Percentiles rank a stretch among this genome's conserved stretches.
Conservation (phyloP, 2,888 invertebrate species). For the Hemaris fuciformis region DNA sequence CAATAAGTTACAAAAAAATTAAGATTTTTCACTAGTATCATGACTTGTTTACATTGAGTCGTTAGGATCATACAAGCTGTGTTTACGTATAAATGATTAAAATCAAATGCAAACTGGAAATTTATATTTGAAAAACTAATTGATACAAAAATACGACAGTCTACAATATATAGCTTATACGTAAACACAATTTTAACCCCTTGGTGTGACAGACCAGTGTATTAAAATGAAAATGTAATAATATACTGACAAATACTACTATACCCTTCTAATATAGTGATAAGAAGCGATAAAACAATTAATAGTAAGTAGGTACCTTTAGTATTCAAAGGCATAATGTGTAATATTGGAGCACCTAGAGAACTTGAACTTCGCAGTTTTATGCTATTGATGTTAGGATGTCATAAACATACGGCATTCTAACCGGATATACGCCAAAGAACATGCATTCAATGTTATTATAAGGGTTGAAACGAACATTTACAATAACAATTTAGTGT, state of each 20-base stretch:
- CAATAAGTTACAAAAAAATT: not conserved
- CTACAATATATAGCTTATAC: slow-evolving; percentile 29
- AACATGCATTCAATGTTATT: not conserved
- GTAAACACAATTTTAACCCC: slow-evolving; percentile 42
- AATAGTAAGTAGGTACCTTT: not conserved
- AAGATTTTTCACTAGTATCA: slow-evolving; percentile 23
- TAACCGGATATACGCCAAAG: not conserved
- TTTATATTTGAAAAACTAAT: slow-evolving; percentile 13
- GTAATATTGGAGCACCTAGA: slow-evolving; percentile 13
- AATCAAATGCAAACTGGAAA: slow-evolving; percentile 29
- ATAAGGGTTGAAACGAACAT: not conserved
- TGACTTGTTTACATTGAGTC: slow-evolving; percentile 72
- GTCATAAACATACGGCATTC: not conserved
- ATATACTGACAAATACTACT: slow-evolving; percentile 11
- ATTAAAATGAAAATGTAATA: slow-evolving; percentile 34
- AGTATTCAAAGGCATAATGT: not conserved
- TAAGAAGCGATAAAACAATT: not conserved
- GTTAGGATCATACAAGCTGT: slow-evolving; percentile 25
- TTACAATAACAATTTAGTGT: not conserved
- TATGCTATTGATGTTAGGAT: not conserved
- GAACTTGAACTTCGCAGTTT: not conserved
- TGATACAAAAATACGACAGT: not conserved
- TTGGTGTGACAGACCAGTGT: slow-evolving; percentile 56
- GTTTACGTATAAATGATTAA: slow-evolving; percentile 50
- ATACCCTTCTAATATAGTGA: slow-evolving; percentile 24